A percentile compares a stretch with the other conserved stretches of the same genome.
phyloP scores from a whole-genome alignment of 2,888 invertebrate genomes.

The Epicampocera succincta region DNA sequence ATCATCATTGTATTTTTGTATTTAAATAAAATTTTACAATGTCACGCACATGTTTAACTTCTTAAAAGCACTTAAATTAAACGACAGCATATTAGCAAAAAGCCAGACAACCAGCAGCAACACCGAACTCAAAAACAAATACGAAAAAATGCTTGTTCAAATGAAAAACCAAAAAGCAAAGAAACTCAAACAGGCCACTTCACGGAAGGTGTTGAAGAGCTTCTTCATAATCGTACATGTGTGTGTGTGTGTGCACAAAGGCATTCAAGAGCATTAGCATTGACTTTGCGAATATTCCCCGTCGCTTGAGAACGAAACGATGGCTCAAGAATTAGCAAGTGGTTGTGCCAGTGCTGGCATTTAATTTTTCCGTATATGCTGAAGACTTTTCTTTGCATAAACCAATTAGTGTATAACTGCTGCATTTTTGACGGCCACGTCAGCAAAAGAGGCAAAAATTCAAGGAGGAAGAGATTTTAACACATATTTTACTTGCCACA shows the following conservation, averaged over 20 bases:
- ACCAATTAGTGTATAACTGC: neutral
- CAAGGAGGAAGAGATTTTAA: no score
- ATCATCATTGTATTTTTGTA: constrained; percentile 30
- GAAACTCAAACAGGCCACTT: constrained; percentile 22
- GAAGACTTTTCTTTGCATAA: neutral
- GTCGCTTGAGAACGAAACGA: neutral
- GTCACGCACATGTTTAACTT: constrained; percentile 69
- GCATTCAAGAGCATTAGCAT: constrained; percentile 18
- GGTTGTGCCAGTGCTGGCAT: constrained; percentile 12
- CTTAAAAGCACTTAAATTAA: constrained; percentile 60
- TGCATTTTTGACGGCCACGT: no score
- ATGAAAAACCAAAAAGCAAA: constrained; percentile 32
- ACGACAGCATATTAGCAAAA: constrained; percentile 44
- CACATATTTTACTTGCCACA: no score
- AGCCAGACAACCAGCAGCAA: neutral
- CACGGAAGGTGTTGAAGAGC: constrained; percentile 46
- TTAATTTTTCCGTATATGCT: neutral
- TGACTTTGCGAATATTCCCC: constrained; percentile 40
- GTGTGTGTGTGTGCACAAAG: neutral
- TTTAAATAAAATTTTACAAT: constrained; percentile 60
- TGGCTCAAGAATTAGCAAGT: constrained; percentile 22
- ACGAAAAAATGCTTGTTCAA: neutral
- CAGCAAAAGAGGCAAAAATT: no score
- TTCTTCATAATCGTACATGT: neutral
- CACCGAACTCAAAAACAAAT: neutral